Evolutionary conservation across 1,140 invertebrate genomes (phyloP).

Genomic region (Homarus americanus): DNA sequence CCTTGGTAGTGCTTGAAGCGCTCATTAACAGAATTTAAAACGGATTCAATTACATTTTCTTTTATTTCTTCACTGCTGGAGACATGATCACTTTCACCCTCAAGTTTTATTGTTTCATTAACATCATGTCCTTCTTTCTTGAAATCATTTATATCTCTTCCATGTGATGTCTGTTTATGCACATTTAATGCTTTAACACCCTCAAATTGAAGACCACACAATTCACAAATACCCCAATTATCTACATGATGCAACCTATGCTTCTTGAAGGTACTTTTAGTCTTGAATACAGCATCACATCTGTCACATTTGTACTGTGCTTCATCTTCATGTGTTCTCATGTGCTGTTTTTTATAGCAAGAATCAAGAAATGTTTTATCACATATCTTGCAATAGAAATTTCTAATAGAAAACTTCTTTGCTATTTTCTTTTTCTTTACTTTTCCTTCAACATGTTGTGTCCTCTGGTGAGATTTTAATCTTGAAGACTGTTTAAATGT

Average conservation of each 20-base stretch:
- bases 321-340: conserved; percentile 32
- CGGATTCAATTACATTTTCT: not conserved
- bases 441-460: conserved; percentile 19
- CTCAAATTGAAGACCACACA: conserved; percentile 27
- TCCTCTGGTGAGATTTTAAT: conserved; percentile 49
- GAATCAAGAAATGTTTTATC: conserved; percentile 57
- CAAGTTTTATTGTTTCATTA: not conserved
- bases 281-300: conserved; percentile 43
- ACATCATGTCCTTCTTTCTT: not conserved
- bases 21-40: not conserved
- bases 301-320: not conserved
- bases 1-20: not conserved
- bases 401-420: conserved; percentile 31
- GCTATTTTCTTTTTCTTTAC: conserved; percentile 23
- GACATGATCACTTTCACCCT: not conserved
- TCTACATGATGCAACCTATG: conserved; percentile 20
- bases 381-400: conserved; percentile 55
- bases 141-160: not conserved
- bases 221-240: conserved; percentile 25
- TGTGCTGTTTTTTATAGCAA: conserved; percentile 56
- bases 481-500: conserved; percentile 56
- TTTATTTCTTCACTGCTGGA: not conserved
- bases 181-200: not conserved
- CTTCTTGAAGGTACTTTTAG: conserved; percentile 32
- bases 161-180: conserved; percentile 15